Conservation (phyloP, 1,140 invertebrate genomes). For the Heliconius hewitsoni region DNA sequence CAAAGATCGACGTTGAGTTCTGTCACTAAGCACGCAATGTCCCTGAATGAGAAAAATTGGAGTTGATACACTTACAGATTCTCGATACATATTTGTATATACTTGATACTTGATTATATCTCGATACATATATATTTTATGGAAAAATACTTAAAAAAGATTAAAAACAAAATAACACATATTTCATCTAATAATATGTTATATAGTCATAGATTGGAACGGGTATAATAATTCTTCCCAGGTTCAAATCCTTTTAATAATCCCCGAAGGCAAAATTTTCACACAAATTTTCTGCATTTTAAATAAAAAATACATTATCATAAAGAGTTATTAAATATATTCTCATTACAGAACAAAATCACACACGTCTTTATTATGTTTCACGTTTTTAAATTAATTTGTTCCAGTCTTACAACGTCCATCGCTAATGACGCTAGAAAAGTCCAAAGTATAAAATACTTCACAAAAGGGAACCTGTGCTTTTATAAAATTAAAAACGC, state of each 20-base stretch:
- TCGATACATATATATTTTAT: too few relatives aligned
- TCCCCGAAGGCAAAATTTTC: neutral
- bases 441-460: slow-evolving; percentile 39
- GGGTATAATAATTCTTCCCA: neutral
- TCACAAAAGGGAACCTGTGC: slow-evolving; percentile 57
- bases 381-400: slow-evolving; percentile 23
- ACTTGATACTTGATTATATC: too few relatives aligned
- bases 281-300: neutral
- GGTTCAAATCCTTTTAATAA: neutral
- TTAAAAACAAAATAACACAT: too few relatives aligned
- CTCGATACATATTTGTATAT: too few relatives aligned
- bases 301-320: neutral
- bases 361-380: slow-evolving; percentile 18
- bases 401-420: slow-evolving; percentile 33
- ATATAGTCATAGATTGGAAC: too few relatives aligned
- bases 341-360: slow-evolving; percentile 8
- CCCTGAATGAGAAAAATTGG: too few relatives aligned
- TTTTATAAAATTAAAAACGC: slow-evolving; percentile 78
- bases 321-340: slow-evolving; percentile 6
- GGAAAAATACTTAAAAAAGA: too few relatives aligned
- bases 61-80: too few relatives aligned
- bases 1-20: too few relatives aligned
- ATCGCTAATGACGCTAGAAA: slow-evolving; percentile 41
- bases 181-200: too few relatives aligned
- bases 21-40: too few relatives aligned